phyloP scores from a whole-genome alignment of 2,797 vertebrate genomes.

The Malurus splendens region DNA sequence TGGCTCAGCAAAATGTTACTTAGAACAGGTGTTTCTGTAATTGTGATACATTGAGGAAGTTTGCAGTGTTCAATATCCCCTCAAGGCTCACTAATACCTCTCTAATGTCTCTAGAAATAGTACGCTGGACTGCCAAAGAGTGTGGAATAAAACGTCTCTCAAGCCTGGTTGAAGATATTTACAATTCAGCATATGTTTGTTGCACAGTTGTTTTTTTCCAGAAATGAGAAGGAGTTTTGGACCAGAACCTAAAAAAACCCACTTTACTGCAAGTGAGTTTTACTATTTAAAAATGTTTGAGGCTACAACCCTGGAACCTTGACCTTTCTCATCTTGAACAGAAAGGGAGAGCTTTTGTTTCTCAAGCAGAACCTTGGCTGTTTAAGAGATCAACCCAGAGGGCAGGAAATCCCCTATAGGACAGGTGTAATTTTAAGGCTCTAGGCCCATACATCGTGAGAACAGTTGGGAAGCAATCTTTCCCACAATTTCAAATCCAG shows the following conservation, averaged over 20 bases:
- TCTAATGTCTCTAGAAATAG: constrained; percentile 29
- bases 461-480: constrained; percentile 44
- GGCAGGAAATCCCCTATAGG: background rate
- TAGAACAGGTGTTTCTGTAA: constrained; percentile 67
- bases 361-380: background rate
- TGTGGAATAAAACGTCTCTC: background rate
- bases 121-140: constrained; percentile 18
- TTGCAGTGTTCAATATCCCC: constrained; percentile 38
- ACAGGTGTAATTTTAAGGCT: constrained; percentile 26
- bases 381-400: background rate
- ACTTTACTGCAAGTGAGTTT: background rate
- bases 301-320: background rate
- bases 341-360: background rate
- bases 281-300: background rate
- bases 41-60: constrained; percentile 45
- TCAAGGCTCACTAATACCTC: background rate
- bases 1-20: constrained; percentile 66
- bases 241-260: background rate
- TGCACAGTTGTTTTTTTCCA: background rate
- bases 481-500: constrained; percentile 29
- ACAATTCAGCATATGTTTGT: background rate
- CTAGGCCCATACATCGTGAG: background rate
- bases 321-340: background rate
- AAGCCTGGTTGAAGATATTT: background rate
- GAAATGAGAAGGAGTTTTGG: background rate